Base-by-base conservation (phyloP, 2,797 vertebrate species). In the Mus minutoides region DNA sequence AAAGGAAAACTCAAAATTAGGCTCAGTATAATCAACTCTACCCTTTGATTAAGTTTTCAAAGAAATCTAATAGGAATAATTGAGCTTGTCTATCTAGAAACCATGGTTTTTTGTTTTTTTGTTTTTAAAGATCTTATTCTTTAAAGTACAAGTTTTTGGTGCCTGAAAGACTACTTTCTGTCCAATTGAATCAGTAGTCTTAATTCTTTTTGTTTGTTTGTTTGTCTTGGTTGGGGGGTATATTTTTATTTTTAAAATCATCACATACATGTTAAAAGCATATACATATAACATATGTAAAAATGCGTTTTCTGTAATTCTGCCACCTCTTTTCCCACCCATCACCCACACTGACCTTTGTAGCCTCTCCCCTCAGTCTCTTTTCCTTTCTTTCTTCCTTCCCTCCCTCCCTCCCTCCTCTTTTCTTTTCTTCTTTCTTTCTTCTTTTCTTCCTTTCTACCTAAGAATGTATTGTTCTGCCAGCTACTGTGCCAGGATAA, bases 111-210 rank as follows among this genome's bases (percentile, higher is more conserved):
- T 11, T 75, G 26, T 49, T 49, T 49, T 49, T 49, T 49, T 49
- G n/a, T n/a, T 26, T 2, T 71, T 73, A 26, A 80, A 67, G 49
- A 60, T 80, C 6, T 24, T 49, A 49, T 71, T 90, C 90, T 75
- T 77, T 78, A 56, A 76, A 40, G 14, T 24, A 12, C 34, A 84
- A 69, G 21, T 94, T 79, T 97, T 94, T 96, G 62, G 43, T 85
- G 79, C 4, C 88, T 52, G 21, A 89, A 95, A 97, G 79, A 75
- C 40, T 91, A 76, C 7, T 93, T 8, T 29, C 46, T 91, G 24
- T 58, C 12, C 24, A 96, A 73, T 40, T 88, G 69, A 94, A 92
- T 94, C 95, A 84, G 67, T 73, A 88, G 88, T 94, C n/a, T 84
- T 96, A 24, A 80, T 69, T 95, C 16, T 69, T n/a, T 22, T 46